These are phyloP conservation scores for Argya squamiceps DNA, from an alignment of 2,797 vertebrate species.

Conservation along the genomic window DNA sequence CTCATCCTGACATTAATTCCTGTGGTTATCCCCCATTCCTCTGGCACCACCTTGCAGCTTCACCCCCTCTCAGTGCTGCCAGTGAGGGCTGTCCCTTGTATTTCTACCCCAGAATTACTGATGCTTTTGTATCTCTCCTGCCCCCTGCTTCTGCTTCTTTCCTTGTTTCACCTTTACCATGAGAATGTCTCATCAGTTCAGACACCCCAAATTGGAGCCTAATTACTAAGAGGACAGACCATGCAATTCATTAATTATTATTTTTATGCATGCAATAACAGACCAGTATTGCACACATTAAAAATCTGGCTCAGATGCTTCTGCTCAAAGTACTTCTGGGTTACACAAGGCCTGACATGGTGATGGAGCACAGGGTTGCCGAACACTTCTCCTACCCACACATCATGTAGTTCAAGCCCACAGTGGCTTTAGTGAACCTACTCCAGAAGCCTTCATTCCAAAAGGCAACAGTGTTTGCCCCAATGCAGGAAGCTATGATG, in stretches of 20 bases:
- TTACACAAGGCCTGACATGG: background rate
- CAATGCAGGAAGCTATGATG: background rate
- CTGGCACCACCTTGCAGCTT: background rate
- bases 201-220: background rate
- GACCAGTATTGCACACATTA: background rate
- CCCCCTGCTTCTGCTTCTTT: background rate
- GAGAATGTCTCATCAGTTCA: background rate
- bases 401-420: background rate
- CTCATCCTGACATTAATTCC: background rate
- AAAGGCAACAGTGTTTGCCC: background rate
- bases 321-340: background rate
- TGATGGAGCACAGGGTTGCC: background rate
- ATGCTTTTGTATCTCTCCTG: background rate
- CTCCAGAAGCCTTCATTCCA: background rate
- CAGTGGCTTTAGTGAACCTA: background rate
- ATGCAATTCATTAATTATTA: background rate
- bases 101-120: background rate
- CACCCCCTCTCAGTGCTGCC: background rate
- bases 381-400: background rate
- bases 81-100: background rate
- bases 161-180: background rate
- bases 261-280: background rate
- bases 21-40: background rate
- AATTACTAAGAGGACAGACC: background rate
- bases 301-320: background rate